These are phyloP conservation scores for Apodemus speciosus DNA, from an alignment of 2,113 vertebrate species.

Conservation along the genomic window DNA sequence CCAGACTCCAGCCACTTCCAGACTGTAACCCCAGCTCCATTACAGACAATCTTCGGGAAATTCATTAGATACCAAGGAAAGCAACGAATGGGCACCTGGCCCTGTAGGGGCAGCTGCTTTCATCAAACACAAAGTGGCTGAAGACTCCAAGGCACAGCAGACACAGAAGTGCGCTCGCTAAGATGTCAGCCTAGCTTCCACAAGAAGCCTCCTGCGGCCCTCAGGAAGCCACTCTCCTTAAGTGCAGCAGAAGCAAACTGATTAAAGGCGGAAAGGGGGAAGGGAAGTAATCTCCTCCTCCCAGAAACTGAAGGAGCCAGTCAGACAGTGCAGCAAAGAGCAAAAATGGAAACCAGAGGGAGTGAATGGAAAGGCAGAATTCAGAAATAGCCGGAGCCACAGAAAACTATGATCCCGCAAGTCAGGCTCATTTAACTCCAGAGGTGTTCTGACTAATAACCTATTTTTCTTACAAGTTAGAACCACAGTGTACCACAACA, in stretches of 20 bases:
- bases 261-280: background rate
- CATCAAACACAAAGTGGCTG: background rate
- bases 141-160: background rate
- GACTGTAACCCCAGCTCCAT: background rate
- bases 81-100: rapidly evolving
- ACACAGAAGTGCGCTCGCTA: background rate
- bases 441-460: background rate
- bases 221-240: background rate
- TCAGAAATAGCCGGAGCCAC: background rate
- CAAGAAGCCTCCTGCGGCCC: background rate
- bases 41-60: background rate
- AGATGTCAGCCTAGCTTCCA: background rate
- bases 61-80: background rate
- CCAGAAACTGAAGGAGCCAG: background rate
- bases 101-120: background rate
- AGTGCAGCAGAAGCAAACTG: background rate
- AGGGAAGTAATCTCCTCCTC: background rate
- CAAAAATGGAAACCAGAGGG: background rate
- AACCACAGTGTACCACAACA: background rate
- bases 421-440: background rate
- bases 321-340: rapidly evolving
- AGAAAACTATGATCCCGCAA: background rate
- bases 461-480: background rate
- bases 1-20: background rate
- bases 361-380: background rate